phyloP scores from a whole-genome alignment of 2,797 vertebrate species.

The Amblyopsis hoosieri region DNA sequence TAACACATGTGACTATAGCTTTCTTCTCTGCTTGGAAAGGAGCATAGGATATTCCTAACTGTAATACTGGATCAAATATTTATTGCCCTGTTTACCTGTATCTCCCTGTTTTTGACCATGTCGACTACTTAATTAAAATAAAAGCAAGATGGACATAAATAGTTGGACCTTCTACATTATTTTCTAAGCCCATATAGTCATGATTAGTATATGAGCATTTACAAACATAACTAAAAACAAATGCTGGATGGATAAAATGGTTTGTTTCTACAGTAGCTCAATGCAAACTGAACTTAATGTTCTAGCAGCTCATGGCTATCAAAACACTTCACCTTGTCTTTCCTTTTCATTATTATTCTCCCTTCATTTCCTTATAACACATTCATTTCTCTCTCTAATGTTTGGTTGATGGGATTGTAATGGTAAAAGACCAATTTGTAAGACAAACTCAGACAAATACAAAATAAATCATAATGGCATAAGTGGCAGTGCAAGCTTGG shows the following conservation, averaged over 20 bases:
- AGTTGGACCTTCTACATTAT: conserved; percentile 10
- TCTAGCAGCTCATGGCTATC: no score
- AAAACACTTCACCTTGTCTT: conserved; percentile 1
- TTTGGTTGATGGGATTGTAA: conserved; percentile 51
- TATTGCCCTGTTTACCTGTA: conserved; percentile 30
- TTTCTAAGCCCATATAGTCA: conserved; percentile 11
- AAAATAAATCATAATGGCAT: conserved; percentile 56
- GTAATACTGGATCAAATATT: conserved; percentile 35
- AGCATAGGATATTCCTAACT: conserved; percentile 41
- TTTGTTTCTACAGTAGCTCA: no score
- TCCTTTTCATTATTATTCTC: conserved; percentile 1
- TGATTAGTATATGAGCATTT: conserved; percentile 17
- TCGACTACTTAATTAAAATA: conserved; percentile 23
- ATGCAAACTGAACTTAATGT: no score
- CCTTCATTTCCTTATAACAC: conserved; percentile 2
- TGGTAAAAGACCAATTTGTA: conserved; percentile 37
- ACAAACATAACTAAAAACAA: conserved; percentile 32
- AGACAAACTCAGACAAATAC: conserved; percentile 38
- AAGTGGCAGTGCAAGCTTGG: conserved; percentile 79
- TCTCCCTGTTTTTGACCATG: conserved; percentile 27
- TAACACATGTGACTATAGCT: conserved; percentile 39
- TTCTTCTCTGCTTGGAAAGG: conserved; percentile 28
- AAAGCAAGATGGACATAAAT: conserved; percentile 11
- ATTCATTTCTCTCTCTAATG: conserved; percentile 24
- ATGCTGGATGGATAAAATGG: conserved; percentile 26